Evolutionary conservation across 2,888 invertebrate genomes (phyloP), one percentile per base, ranked within the genome.

Genomic region (Cinara cedri): DNA sequence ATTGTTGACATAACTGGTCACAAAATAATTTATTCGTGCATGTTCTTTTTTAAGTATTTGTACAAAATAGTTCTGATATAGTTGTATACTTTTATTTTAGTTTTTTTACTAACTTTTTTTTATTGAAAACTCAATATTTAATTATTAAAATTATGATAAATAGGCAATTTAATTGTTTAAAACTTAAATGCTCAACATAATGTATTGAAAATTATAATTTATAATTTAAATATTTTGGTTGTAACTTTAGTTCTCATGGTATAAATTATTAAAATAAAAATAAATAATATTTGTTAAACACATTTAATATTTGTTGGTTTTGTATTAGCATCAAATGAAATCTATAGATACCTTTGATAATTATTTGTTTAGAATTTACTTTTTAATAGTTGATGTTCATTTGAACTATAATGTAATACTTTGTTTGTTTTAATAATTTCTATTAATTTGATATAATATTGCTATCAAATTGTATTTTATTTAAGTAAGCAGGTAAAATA

Each of bases 171-270:
- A 19, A 49, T 19, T 51, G 13, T 51, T 19, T 72, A 51, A 72
- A 51, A 51, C 34, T 19, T 72, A 51, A 72, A 51, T 72, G 62
- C 72, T 72, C 72, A 72, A 72, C 34, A 60, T 44, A 57, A 68
- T 51, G 26, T 19, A 11, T 3, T 51, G 14, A 51, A 51, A 51
- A 57, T 54, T 19, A 10, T 34, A 66, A 3, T 16, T 34, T 26
- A 49, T 49, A 11, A 13, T 51, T 13, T 51, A 55, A 2, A 46
- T 8, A 49, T 66, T 71, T 10, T 72, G n/a, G 44, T 57, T n/a
- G 16, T 72, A 70, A 42, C 19, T 24, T 55, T 26, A 57, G 24
- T 72, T 11, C 19, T 68, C 6, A 11, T 24, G 11, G 9, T 16
- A 60, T 46, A 60, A 3, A 44, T n/a, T 44, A 1, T 0, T 24